A percentile compares a stretch with the other conserved stretches of the same genome.
phyloP scores from a whole-genome alignment of 2,797 vertebrate genomes.

The Nannoperca australis region DNA sequence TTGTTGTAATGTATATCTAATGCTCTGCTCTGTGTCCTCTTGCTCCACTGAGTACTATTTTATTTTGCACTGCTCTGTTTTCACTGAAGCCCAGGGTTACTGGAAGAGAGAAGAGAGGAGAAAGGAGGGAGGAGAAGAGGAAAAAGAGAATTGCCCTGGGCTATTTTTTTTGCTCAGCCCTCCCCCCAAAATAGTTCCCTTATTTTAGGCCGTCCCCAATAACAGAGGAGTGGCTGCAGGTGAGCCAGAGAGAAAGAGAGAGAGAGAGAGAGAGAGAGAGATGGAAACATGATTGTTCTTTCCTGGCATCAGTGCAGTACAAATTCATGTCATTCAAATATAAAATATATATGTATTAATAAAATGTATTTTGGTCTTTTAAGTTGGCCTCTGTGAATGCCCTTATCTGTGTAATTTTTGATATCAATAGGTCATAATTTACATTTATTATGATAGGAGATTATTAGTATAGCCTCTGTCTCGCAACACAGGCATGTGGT shows the following conservation, averaged over 20 bases:
- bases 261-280: conserved; percentile 24
- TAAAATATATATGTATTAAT: neutral
- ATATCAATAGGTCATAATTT: neutral
- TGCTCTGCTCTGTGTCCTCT: conserved; percentile 30
- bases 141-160: conserved; percentile 53
- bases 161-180: conserved; percentile 52
- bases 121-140: conserved; percentile 34
- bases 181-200: conserved; percentile 68
- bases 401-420: neutral
- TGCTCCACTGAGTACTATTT: conserved; percentile 12
- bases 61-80: conserved; percentile 49
- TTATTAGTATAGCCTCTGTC: no score
- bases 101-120: conserved; percentile 53
- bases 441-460: neutral
- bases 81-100: conserved; percentile 36
- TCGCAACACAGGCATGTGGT: neutral
- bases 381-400: neutral
- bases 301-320: conserved; percentile 2
- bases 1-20: conserved; percentile 7
- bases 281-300: conserved; percentile 28
- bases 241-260: conserved; percentile 28
- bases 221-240: conserved; percentile 60
- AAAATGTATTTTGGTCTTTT: neutral
- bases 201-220: conserved; percentile 73
- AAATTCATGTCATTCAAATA: neutral